These are phyloP conservation scores for Chelon auratus DNA, from an alignment of 2,797 vertebrate genomes.

Conservation along the genomic window DNA sequence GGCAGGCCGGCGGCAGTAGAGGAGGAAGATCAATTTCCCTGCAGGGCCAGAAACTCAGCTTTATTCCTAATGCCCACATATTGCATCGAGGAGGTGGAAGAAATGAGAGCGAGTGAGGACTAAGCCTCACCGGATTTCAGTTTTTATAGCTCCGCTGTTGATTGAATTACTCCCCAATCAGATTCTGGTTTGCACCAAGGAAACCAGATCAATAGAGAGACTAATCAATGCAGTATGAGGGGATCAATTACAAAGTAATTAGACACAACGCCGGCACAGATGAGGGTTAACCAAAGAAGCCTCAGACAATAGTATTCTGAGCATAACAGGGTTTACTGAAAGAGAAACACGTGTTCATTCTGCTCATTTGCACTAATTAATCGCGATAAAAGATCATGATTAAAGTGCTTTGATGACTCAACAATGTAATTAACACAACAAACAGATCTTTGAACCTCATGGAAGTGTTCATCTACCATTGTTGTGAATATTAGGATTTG, in stretches of 20 bases:
- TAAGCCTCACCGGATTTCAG: conserved; percentile 47
- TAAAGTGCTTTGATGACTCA: conserved; percentile 67
- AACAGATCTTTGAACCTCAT: conserved; percentile 64
- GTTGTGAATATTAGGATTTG: conserved; percentile 36
- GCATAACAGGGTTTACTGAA: conserved; percentile 44
- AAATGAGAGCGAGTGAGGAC: conserved; percentile 30
- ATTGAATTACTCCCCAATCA: conserved; percentile 76
- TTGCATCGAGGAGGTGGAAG: conserved; percentile 57
- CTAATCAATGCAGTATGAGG: conserved; percentile 73
- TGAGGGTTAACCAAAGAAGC: conserved; percentile 38
- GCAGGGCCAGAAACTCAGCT: conserved; percentile 68
- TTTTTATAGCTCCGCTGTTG: conserved; percentile 63
- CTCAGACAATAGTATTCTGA: conserved; percentile 45
- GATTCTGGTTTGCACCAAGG: conserved; percentile 68
- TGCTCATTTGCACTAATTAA: conserved; percentile 67
- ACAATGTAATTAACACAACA: conserved; percentile 72
- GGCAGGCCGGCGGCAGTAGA: conserved; percentile 54
- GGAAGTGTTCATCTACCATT: conserved; percentile 41
- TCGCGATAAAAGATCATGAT: conserved; percentile 62
- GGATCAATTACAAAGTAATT: conserved; percentile 82
- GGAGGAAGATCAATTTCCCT: conserved; percentile 79
- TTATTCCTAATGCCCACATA: conserved; percentile 70
- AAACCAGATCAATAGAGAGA: conserved; percentile 79
- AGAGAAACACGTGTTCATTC: conserved; percentile 47
- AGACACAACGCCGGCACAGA: conserved; percentile 62